Conservation (phyloP, 2,113 vertebrate genomes). For the Myotis davidii region DNA sequence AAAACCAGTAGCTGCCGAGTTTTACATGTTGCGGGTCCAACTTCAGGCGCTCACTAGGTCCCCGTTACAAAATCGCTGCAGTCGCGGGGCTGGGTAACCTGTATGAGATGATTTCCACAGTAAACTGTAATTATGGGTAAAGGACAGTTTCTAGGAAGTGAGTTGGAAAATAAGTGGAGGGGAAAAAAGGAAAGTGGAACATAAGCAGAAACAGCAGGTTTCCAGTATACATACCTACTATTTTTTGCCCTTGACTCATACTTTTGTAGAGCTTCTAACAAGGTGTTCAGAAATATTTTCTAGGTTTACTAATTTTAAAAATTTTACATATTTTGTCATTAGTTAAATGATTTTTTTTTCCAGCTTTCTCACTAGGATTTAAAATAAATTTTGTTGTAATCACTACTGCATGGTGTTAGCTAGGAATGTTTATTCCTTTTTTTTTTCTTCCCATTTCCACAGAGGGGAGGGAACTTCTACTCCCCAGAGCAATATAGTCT, state of each 20-base stretch:
- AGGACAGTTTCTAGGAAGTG: neutral
- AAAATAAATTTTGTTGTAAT: neutral
- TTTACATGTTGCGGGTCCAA: neutral
- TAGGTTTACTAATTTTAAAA: neutral
- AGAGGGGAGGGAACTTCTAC: neutral
- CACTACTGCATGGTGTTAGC: neutral
- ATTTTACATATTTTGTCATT: neutral
- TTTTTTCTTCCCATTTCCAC: neutral
- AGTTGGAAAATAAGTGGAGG: neutral
- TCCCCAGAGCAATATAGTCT: neutral
- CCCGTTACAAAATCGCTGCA: neutral
- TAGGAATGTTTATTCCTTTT: neutral
- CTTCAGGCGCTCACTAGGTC: neutral
- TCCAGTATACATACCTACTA: no score
- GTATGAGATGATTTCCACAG: neutral
- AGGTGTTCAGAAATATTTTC: neutral
- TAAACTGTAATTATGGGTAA: neutral
- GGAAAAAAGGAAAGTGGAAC: neutral
- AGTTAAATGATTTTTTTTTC: neutral
- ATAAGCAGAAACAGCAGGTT: neutral
- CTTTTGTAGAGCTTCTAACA: constrained; percentile 8
- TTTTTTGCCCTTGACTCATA: neutral
- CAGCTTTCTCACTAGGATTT: neutral
- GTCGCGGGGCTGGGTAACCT: neutral
- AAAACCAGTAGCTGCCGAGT: neutral